Percentiles rank a stretch among this genome's conserved stretches.
Evolutionary conservation across 2,888 invertebrate species (phyloP).

Genomic region (Baccha elongata): DNA sequence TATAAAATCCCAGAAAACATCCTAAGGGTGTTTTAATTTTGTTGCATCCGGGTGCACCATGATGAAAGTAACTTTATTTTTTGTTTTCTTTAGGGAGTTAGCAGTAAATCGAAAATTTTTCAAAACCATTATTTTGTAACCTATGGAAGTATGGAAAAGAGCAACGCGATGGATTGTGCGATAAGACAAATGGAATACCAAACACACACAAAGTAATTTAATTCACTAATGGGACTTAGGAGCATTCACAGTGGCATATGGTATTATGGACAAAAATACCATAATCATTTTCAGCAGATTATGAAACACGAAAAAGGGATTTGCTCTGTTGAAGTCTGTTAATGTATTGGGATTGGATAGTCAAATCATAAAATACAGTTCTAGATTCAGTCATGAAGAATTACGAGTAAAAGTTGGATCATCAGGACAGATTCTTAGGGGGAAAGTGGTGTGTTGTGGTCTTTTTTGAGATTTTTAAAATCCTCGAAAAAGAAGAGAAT

Average conservation of each 20-base stretch:
- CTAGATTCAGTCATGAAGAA: no score
- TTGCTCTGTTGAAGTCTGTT: constrained; percentile 11
- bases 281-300: constrained; percentile 28
- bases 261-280: constrained; percentile 29
- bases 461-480: no score
- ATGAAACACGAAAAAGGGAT: constrained; percentile 38
- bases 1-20: constrained; percentile 40
- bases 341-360: background rate
- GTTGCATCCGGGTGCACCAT: constrained; percentile 34
- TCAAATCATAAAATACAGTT: background rate
- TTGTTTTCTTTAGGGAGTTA: background rate
- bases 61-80: constrained; percentile 2
- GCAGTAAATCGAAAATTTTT: constrained; percentile 32
- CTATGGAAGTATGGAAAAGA: background rate
- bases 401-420: no score
- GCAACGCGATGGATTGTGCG: background rate
- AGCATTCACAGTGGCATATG: constrained; percentile 3
- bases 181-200: constrained; percentile 20
- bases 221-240: constrained; percentile 62
- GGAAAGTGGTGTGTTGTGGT: no score
- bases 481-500: no score
- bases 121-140: constrained; percentile 29
- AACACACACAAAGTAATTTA: constrained; percentile 22
- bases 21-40: constrained; percentile 54
- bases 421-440: no score